Conservation (phyloP, 2,888 invertebrate species). For the Brachypalpus laphriformis region DNA sequence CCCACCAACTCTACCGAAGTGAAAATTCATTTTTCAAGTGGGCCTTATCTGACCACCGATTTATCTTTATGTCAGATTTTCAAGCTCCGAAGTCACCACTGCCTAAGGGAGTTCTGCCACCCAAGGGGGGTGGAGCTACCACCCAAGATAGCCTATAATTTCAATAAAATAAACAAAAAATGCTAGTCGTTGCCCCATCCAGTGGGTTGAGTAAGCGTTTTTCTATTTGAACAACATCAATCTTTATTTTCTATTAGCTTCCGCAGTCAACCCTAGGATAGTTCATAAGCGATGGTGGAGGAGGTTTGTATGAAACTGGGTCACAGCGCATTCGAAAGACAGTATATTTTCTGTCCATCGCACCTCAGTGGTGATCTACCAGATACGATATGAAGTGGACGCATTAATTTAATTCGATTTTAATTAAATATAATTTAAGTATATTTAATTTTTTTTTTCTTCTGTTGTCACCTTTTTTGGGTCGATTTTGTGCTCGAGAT, state of each 20-base stretch:
- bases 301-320: background rate
- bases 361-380: conserved; percentile 1
- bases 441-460: background rate
- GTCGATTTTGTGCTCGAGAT: conserved; percentile 9
- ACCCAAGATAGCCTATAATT: conserved; percentile 27
- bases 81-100: conserved; percentile 48
- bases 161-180: conserved; percentile 36
- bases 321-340: background rate
- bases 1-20: conserved; percentile 2
- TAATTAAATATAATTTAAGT: conserved; percentile 46
- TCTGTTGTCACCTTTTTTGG: conserved; percentile 2
- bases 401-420: conserved; percentile 50
- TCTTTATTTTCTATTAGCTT: conserved; percentile 49
- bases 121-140: background rate
- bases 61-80: conserved; percentile 70
- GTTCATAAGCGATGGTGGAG: background rate
- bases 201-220: conserved; percentile 14
- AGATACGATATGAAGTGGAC: conserved; percentile 45
- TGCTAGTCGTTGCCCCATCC: background rate
- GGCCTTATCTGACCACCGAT: conserved; percentile 73
- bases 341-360: background rate
- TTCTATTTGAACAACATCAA: conserved; percentile 61
- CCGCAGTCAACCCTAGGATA: conserved; percentile 9
- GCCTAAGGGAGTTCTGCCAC: background rate
- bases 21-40: conserved; percentile 66